These are phyloP conservation scores for Pseudococcus jackbeardsleyi DNA, from an alignment of 2,888 invertebrate species.

Conservation along the genomic window DNA sequence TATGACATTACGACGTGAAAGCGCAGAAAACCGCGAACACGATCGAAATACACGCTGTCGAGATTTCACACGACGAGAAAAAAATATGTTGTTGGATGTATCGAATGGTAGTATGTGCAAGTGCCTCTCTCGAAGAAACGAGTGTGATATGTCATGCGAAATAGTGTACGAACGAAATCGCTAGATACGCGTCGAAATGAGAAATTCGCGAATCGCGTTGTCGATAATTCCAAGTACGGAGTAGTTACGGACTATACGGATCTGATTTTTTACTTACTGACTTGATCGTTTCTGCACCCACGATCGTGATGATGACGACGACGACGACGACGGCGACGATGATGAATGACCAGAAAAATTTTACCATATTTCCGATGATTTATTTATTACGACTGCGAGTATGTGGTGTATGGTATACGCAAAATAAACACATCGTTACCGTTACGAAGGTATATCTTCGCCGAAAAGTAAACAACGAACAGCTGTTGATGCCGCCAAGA, in stretches of 20 bases:
- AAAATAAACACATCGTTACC: background rate
- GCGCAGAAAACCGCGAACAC: background rate
- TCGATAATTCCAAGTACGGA: background rate
- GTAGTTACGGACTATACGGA: background rate
- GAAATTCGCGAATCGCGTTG: background rate
- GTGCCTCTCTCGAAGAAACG: too few species aligned
- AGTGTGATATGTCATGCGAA: too few species aligned
- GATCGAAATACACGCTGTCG: background rate
- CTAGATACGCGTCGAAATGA: background rate
- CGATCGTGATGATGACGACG: background rate
- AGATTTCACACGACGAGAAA: background rate
- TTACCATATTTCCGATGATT: slow-evolving; percentile 31
- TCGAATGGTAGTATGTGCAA: too few species aligned
- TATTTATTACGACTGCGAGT: background rate
- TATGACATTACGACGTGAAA: background rate
- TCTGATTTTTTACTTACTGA: background rate
- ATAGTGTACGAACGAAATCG: background rate
- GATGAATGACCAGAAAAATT: slow-evolving; percentile 26
- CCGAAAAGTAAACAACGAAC: slow-evolving; percentile 13
- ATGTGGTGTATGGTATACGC: too few species aligned
- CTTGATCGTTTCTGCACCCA: background rate
- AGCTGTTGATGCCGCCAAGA: background rate
- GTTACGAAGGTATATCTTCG: background rate
- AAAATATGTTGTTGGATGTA: too few species aligned
- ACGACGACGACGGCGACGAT: background rate